These are phyloP conservation scores for Diachrysia chrysitis DNA, from an alignment of 2,888 invertebrate genomes.

Conservation along the genomic window DNA sequence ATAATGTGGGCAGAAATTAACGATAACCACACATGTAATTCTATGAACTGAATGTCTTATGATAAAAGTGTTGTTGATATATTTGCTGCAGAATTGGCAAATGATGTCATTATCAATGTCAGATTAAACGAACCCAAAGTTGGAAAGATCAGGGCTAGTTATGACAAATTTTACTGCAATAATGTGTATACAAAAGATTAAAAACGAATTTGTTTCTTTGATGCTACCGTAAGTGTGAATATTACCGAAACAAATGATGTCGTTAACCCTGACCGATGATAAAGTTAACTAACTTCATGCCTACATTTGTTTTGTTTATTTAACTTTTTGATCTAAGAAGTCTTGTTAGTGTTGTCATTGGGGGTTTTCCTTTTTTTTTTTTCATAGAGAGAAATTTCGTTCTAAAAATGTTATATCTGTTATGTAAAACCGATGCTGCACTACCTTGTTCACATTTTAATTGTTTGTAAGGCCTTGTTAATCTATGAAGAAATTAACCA, in stretches of 20 bases:
- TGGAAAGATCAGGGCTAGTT: constrained; percentile 61
- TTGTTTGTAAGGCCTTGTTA: background rate
- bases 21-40: constrained; percentile 36
- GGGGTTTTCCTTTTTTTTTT: background rate
- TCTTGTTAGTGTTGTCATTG: background rate
- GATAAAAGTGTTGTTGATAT: constrained; percentile 48
- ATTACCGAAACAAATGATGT: constrained; percentile 3
- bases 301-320: background rate
- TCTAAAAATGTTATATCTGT: no score
- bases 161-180: constrained; percentile 14
- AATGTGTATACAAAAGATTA: constrained; percentile 7
- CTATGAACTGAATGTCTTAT: constrained; percentile 45
- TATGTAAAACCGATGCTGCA: no score
- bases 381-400: no score
- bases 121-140: constrained; percentile 42
- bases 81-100: constrained; percentile 44
- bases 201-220: constrained; percentile 9
- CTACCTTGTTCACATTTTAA: background rate
- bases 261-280: constrained; percentile 6
- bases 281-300: background rate
- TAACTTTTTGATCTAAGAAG: background rate
- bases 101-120: constrained; percentile 62
- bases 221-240: background rate
- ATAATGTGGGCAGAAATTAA: constrained; percentile 55
- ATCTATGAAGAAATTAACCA: background rate